Base-by-base conservation (phyloP, 2,113 vertebrate species). In the Gavialis gangeticus region DNA sequence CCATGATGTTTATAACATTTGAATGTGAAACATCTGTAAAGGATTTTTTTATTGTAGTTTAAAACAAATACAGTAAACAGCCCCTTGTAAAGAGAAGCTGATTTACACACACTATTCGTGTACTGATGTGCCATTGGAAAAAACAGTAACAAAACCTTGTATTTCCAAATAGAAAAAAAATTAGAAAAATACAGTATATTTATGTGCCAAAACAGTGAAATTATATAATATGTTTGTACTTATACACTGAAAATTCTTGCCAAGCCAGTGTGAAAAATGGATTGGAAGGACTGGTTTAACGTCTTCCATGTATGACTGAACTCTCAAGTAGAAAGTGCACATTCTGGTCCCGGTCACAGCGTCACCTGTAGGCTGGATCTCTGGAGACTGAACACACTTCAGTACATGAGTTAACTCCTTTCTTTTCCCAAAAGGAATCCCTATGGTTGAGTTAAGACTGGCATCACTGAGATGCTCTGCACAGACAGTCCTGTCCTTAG, bases 1-100 rank as follows among this genome's bases (percentile, higher is more conserved):
- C 5, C 0, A 0, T 54, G 37, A 84, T 6, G 6, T 24, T 30
- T 4, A 62, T 66, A 1, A 0, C 2, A 37, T 25, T 77, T 16
- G 4, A 58, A 10, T 34, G 10, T 78, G 11, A n/a, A 82, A 87
- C n/a, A 78, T 21, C 79, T 85, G 10, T 73, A 84, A 30, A 63
- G 58, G 19, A 73, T 13, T 24, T 73, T 59, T 73, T 73, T 73
- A 46, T 73, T 13, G 67, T 22, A 59, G 59, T 78, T 80, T 56
- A 63, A 62, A 69, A 37, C 62, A 25, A 55, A 21, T 28, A 27
- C 4, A 4, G 0, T 76, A 60, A 88, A 1, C 84, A 80, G 8
- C 28, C 87, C 14, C 81, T 77, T 46, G 37, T 67, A 79, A 75
- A 80, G 24, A 18, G 18, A 5, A 2, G 0, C 10, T 73, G 24